Evolutionary conservation across 1,140 invertebrate species (phyloP).

Genomic region (Bombus picipes): DNA sequence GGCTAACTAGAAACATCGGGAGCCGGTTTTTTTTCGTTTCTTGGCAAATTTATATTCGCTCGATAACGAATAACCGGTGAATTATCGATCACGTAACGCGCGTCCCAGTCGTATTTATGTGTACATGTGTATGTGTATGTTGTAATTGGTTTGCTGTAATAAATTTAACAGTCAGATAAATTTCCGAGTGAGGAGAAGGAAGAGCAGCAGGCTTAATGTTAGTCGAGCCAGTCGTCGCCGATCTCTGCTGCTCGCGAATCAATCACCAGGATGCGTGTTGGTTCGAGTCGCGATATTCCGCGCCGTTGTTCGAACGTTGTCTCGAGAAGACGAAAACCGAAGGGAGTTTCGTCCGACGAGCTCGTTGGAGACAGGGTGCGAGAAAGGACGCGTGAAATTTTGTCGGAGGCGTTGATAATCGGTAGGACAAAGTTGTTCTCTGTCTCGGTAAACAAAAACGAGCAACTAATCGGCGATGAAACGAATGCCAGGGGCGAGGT

Average conservation of each 20-base stretch:
- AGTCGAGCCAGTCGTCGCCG: not conserved
- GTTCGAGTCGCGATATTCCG: conserved; percentile 10
- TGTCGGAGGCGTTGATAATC: not conserved
- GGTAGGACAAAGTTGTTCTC: not conserved
- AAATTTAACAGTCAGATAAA: conserved; percentile 40
- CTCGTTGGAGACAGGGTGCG: not conserved
- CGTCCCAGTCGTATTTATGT: not conserved
- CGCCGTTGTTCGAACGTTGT: not conserved
- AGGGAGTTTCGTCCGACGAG: not conserved
- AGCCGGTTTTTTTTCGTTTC: not conserved
- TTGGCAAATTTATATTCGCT: conserved; percentile 28
- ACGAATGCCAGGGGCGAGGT: conserved; percentile 43
- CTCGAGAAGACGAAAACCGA: not conserved
- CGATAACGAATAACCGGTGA: conserved; percentile 29
- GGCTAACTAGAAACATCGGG: conserved; percentile 14
- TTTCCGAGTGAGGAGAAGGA: not conserved
- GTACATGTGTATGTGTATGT: not conserved
- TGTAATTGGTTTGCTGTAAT: conserved; percentile 49
- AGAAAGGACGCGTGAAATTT: too few relatives aligned
- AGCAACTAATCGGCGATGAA: not conserved
- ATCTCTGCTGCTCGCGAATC: conserved; percentile 20
- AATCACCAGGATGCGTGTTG: conserved; percentile 17
- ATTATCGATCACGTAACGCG: conserved; percentile 50
- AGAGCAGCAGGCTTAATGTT: conserved; percentile 18
- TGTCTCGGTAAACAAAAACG: not conserved